Evolutionary conservation across 2,113 vertebrate genomes (phyloP).

Genomic region (Phocoena sinus): DNA sequence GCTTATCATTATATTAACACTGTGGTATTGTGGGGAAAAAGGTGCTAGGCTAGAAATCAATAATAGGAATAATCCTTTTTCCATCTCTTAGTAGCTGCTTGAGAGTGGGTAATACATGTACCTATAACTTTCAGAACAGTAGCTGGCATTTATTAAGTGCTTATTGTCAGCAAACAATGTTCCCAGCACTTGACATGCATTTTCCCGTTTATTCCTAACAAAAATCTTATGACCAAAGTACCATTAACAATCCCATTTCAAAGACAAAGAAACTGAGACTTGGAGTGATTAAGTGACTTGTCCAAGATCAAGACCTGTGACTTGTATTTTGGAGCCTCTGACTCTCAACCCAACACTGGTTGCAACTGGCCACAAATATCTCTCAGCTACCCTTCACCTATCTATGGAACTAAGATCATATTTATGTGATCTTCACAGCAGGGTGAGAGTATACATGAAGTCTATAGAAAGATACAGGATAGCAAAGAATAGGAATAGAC

Average conservation of each 20-base stretch:
- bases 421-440: background rate
- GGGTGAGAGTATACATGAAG: background rate
- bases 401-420: background rate
- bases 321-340: background rate
- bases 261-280: constrained; percentile 6
- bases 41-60: background rate
- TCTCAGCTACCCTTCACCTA: background rate
- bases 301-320: background rate
- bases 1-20: background rate
- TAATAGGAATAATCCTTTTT: background rate
- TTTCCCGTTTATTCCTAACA: background rate
- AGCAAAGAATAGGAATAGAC: background rate
- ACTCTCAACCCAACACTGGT: background rate
- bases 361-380: background rate
- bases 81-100: background rate
- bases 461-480: background rate
- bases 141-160: background rate
- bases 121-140: background rate
- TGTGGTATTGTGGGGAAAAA: background rate
- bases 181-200: background rate
- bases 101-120: background rate
- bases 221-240: background rate
- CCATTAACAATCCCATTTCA: background rate
- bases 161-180: background rate
- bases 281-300: background rate